Evolutionary conservation across 2,888 invertebrate genomes (phyloP).

Genomic region (Drosophila buzzatii): DNA sequence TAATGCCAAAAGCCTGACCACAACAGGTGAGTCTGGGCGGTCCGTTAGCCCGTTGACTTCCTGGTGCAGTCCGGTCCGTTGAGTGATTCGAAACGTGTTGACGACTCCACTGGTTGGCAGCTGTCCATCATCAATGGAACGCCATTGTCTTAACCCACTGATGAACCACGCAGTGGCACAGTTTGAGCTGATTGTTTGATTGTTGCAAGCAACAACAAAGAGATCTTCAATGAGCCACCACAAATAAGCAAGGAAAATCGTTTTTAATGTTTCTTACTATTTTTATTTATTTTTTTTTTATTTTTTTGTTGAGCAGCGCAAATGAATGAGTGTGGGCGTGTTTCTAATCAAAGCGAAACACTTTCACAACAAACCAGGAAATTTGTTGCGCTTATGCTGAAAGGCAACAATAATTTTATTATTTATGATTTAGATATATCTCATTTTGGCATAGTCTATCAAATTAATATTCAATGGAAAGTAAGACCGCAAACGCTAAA

Average conservation of each 20-base stretch:
- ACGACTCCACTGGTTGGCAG: constrained; percentile 23
- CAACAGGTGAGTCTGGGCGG: constrained; percentile 11
- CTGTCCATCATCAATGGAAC: constrained; percentile 40
- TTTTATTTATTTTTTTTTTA: neutral
- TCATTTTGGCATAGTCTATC: neutral
- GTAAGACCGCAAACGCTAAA: too few species aligned
- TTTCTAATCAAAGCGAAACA: constrained; percentile 35
- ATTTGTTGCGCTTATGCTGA: constrained; percentile 10
- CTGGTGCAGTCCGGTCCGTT: constrained; percentile 38
- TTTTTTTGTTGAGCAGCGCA: neutral
- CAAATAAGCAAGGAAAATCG: constrained; percentile 2
- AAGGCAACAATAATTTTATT: constrained; percentile 5
- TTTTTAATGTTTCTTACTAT: neutral
- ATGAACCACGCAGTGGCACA: constrained; percentile 26
- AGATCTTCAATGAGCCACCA: constrained; percentile 13
- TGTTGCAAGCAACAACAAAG: constrained; percentile 23
- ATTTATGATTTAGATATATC: constrained; percentile 20
- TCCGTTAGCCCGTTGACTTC: constrained; percentile 30
- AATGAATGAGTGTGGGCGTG: constrained; percentile 35
- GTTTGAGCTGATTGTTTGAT: constrained; percentile 30
- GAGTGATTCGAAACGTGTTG: constrained; percentile 7
- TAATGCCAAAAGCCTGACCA: constrained; percentile 39
- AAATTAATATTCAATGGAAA: neutral
- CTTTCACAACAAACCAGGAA: constrained; percentile 41
- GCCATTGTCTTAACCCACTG: constrained; percentile 22